Base-by-base conservation (phyloP, 2,797 vertebrate species). In the Acrocephalus scirpaceus region DNA sequence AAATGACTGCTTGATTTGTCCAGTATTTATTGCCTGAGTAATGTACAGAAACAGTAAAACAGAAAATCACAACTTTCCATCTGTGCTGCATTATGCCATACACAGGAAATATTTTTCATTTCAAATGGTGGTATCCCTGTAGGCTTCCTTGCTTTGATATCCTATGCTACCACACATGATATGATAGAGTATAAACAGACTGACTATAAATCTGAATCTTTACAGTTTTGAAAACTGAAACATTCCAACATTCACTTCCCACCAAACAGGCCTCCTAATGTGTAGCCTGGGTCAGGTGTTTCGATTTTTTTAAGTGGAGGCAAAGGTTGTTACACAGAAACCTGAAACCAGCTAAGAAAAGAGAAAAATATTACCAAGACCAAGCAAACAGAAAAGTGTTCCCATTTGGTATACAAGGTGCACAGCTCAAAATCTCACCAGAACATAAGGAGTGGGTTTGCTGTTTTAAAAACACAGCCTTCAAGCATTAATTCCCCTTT, bases 41-140 rank as follows among this genome's bases (percentile, higher is more conserved):
- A 95, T 86, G 50, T 65, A 93, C 81, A 97, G 95, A 97, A 97
- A 97, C 62, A 90, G 94, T 88, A 95, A 97, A 95, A 84, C 90
- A 97, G 83, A 91, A 94, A 96, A 92, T 89, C 96, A 86, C 97
- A 96, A 78, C 93, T 97, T 97, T 97, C 97, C 97, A 98, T 98
- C 96, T 97, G 95, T 90, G 90, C 93, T 95, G 89, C 90, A 95
- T 97, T 97, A 98, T 75, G 58, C 96, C 96, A 93, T 92, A 92
- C 71, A 51, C 74, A 96, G 95, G 94, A 95, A 83, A 84, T 92
- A 95, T 97, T 98, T 97, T 97, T 98, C 97, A 97, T 95, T 65
- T 95, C 94, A 92, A 97, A 95, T 96, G 90, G 80, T 91, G 86
- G 95, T 91, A 88, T 91, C 76, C 94, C 93, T 2, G 1, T 75